Percentiles rank a stretch among this genome's conserved stretches.
These are phyloP conservation scores for Piscicola geometra DNA, from an alignment of 2,888 invertebrate genomes.

Conservation along the genomic window DNA sequence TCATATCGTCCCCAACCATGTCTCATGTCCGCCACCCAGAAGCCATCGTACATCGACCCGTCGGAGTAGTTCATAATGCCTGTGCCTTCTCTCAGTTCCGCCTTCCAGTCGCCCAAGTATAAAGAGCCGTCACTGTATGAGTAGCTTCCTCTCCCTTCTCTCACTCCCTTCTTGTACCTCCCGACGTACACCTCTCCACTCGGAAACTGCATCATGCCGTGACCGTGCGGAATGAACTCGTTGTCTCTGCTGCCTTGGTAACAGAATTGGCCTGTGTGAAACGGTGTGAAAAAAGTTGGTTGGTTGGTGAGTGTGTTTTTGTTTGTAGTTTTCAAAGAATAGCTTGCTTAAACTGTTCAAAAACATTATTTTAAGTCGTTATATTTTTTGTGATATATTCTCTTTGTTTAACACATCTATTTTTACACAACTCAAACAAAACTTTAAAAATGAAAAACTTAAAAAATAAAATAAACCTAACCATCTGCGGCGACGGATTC, in stretches of 20 bases:
- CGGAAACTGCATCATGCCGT: slow-evolving; percentile 10
- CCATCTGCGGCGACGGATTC: too few species aligned
- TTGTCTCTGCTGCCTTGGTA: slow-evolving; percentile 27
- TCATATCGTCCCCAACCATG: slow-evolving; percentile 31
- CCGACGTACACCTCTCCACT: slow-evolving; percentile 23
- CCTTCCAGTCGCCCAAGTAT: slow-evolving; percentile 20
- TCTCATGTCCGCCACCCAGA: slow-evolving; percentile 17
- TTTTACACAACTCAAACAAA: too few species aligned
- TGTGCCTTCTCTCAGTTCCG: neutral
- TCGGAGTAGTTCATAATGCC: slow-evolving; percentile 27
- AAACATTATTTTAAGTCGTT: too few species aligned
- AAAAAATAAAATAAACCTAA: too few species aligned
- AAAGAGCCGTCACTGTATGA: slow-evolving; percentile 10
- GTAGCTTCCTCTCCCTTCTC: slow-evolving; percentile 17
- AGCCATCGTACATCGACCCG: slow-evolving; percentile 21
- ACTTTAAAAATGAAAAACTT: too few species aligned
- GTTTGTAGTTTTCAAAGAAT: too few species aligned
- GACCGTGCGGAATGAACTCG: slow-evolving; percentile 21
- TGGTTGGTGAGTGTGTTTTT: too few species aligned
- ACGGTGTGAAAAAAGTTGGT: too few species aligned
- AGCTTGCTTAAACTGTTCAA: too few species aligned
- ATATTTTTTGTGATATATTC: too few species aligned
- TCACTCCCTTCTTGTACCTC: neutral
- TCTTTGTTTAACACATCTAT: too few species aligned
- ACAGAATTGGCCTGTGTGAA: neutral